Evolutionary conservation across 2,113 vertebrate species (phyloP).

Genomic region (Pseudolaguvia tuberculata): DNA sequence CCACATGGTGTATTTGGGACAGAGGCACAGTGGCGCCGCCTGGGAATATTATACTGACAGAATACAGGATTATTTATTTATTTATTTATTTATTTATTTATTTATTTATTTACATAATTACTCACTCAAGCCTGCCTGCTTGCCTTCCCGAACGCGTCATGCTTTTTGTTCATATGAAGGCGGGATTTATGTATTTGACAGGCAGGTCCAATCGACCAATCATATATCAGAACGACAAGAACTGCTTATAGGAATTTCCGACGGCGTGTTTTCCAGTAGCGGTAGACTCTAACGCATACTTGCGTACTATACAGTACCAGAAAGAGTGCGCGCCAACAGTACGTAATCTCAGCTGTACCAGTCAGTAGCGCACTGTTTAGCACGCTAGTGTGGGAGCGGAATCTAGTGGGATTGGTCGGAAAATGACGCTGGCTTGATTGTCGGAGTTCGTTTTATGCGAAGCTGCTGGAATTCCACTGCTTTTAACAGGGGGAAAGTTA

Average conservation of each 20-base stretch:
- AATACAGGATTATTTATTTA: neutral
- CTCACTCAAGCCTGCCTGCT: neutral
- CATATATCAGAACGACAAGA: constrained; percentile 22
- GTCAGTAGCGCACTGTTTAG: neutral
- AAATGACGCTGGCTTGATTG: constrained; percentile 56
- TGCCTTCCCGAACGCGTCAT: no score
- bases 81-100: neutral
- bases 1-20: neutral
- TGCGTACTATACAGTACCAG: neutral
- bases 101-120: neutral
- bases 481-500: constrained; percentile 11
- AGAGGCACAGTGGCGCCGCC: neutral
- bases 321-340: no score
- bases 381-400: constrained; percentile 15
- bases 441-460: constrained; percentile 50
- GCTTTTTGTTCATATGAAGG: constrained; percentile 14
- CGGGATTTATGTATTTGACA: constrained; percentile 34
- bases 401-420: constrained; percentile 46
- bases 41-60: neutral
- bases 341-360: neutral
- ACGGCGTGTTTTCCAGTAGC: constrained; percentile 48
- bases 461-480: constrained; percentile 38
- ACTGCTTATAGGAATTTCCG: constrained; percentile 53
- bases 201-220: constrained; percentile 38
- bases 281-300: constrained; percentile 30